A percentile compares a stretch with the other conserved stretches of the same genome.
Evolutionary conservation across 2,113 vertebrate genomes (phyloP).

Genomic region (Prionailurus viverrinus): DNA sequence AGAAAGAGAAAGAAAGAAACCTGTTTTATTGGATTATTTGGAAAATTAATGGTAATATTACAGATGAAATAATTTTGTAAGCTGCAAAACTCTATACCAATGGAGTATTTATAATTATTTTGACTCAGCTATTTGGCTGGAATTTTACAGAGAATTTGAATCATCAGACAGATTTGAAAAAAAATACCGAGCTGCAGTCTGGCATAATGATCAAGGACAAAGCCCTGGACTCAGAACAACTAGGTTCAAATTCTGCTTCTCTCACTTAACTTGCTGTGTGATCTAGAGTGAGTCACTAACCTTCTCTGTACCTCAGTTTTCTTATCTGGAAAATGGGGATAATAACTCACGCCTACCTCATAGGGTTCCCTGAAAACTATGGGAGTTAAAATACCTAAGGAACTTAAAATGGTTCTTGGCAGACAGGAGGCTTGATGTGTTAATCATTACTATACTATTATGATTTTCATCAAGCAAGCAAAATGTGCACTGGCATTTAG

Average conservation of each 20-base stretch:
- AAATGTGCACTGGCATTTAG: neutral
- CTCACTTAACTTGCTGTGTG: neutral
- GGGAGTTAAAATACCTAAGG: neutral
- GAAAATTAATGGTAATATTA: conserved; percentile 44
- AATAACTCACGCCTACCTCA: neutral
- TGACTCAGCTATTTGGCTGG: conserved; percentile 13
- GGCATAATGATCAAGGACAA: neutral
- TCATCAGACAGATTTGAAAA: neutral
- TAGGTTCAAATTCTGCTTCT: neutral
- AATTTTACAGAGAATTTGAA: conserved; percentile 46
- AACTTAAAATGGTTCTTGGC: neutral
- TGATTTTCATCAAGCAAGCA: neutral
- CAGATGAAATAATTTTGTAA: conserved; percentile 26
- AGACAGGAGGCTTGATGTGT: neutral
- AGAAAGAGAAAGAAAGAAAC: conserved; percentile 1
- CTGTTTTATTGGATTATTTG: neutral
- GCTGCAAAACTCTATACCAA: conserved; percentile 29
- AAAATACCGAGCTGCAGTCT: neutral
- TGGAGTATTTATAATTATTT: conserved; percentile 54
- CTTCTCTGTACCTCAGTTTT: conserved; percentile 27
- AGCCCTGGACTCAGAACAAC: neutral
- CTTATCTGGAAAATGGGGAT: conserved; percentile 8
- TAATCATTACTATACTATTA: too few relatives aligned
- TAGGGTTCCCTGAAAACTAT: neutral
- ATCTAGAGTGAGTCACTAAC: neutral